Evolutionary conservation across 2,113 vertebrate species (phyloP).

Genomic region (Sturnira hondurensis): DNA sequence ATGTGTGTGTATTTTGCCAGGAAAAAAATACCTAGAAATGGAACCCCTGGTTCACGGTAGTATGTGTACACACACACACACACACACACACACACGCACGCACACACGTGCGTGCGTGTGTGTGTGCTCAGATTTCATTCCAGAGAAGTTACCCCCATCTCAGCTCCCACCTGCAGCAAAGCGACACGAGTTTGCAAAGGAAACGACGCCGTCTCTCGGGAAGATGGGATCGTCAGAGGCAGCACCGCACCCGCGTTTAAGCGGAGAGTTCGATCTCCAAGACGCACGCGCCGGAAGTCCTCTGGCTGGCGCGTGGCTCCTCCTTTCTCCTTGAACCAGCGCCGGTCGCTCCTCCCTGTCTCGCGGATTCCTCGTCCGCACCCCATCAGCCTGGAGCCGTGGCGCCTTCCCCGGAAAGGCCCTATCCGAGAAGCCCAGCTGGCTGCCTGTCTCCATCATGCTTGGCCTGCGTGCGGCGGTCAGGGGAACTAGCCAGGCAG

Average conservation of each 20-base stretch:
- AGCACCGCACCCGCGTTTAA: background rate
- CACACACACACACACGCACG: accelerated
- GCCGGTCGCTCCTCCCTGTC: constrained; percentile 48
- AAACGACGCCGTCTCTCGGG: background rate
- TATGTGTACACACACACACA: no score
- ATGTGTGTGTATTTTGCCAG: no score
- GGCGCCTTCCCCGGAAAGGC: constrained; percentile 22
- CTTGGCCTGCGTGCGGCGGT: constrained; percentile 29
- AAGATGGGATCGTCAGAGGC: background rate
- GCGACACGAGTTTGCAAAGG: constrained; percentile 6
- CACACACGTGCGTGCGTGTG: no score
- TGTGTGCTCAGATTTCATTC: background rate
- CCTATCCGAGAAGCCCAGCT: constrained; percentile 48
- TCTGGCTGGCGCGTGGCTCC: background rate
- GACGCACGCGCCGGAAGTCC: constrained; percentile 1
- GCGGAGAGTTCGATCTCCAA: constrained; percentile 37
- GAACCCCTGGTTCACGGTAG: background rate
- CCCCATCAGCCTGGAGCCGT: constrained; percentile 37
- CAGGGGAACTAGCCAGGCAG: constrained; percentile 49
- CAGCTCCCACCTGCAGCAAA: constrained; percentile 1
- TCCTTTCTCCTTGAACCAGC: constrained; percentile 39
- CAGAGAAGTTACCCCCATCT: background rate
- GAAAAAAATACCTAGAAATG: no score
- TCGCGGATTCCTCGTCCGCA: constrained; percentile 36
- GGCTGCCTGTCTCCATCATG: constrained; percentile 59